Conservation (phyloP, 2,888 invertebrate genomes). For the Phengaris arion region DNA sequence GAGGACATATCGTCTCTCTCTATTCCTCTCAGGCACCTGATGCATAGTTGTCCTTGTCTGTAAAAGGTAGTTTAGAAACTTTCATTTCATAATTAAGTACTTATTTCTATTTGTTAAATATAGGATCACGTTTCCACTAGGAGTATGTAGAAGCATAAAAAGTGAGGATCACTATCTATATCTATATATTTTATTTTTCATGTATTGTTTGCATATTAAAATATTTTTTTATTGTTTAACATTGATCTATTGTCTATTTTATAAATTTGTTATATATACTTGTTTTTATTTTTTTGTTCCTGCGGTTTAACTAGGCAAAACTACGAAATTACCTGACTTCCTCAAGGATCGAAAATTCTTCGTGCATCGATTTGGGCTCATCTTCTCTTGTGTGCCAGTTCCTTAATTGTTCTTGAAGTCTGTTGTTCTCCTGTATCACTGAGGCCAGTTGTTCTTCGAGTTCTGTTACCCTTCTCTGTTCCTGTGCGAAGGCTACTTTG, state of each 20-base stretch:
- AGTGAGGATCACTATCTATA: neutral
- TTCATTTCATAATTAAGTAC: neutral
- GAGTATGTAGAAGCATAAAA: too few relatives aligned
- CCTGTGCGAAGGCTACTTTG: conserved; percentile 83
- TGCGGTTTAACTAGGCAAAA: neutral
- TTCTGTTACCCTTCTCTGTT: conserved; percentile 86
- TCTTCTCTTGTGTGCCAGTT: conserved; percentile 83
- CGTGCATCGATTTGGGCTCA: conserved; percentile 89
- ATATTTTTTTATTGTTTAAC: neutral
- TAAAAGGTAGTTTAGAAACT: conserved; percentile 30
- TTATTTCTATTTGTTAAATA: neutral
- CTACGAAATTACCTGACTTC: conserved; percentile 85
- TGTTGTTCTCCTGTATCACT: conserved; percentile 84
- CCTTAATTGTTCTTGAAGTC: conserved; percentile 84
- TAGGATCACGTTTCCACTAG: too few relatives aligned
- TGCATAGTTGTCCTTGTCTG: conserved; percentile 91
- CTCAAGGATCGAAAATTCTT: conserved; percentile 89
- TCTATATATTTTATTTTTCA: neutral
- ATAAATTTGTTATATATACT: neutral
- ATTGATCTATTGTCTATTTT: neutral
- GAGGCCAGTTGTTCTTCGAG: conserved; percentile 87
- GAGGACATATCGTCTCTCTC: conserved; percentile 82
- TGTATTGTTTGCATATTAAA: neutral
- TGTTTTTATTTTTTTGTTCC: too few relatives aligned
- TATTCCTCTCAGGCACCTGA: conserved; percentile 86